Base-by-base conservation (phyloP, 2,888 invertebrate species). In the Tetropium fuscum region DNA sequence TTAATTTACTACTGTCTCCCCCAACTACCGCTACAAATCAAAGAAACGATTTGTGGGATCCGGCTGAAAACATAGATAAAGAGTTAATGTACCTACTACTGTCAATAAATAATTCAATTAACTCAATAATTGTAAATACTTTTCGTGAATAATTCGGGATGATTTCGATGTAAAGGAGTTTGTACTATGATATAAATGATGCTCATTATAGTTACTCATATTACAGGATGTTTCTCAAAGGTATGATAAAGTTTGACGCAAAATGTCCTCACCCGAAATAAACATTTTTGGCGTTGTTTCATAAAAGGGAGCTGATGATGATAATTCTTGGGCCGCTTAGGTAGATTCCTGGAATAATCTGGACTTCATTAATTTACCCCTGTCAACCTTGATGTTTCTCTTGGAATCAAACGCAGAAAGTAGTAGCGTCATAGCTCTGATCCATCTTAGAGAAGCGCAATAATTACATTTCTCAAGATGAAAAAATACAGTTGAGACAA, bases 351-450 rank as follows among this genome's bases (percentile, higher is more conserved):
- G 38, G 51, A 51, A 51, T 51, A 51, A 51, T 51, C 40, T 27
- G 7, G 27, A 18, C 40, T 51, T 51, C 51, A 51, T 51, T 51
- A 51, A 51, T 51, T 51, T 51, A 51, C 51, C 51, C 51, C 51
- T 51, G 51, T 51, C 51, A 51, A 51, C 51, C 51, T 27, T 27
- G 18, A 40, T 18, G 16, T 38, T 27, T 16, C 22, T 19, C 51
- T 13, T 25, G 16, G 13, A 40, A 51, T 51, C 51, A 51, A 40
- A 51, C 11, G 40, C 3, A 18, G 38, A 27, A 51, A 51, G 36
- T 32, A 25, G n/a, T 34, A 27, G 16, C 27, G 16, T 27, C 44
- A 10, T 15, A 13, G 43, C 20, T 20, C 11, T 6, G 11, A 7
- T 5, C 4, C 8, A 15, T 13, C 34, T 34, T 8, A 34, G 5